Evolutionary conservation across 92 coral and sea anemone genomes (phyloP), one percentile per base, ranked within the genome.

Genomic region (Epizoanthus illoricatus): DNA sequence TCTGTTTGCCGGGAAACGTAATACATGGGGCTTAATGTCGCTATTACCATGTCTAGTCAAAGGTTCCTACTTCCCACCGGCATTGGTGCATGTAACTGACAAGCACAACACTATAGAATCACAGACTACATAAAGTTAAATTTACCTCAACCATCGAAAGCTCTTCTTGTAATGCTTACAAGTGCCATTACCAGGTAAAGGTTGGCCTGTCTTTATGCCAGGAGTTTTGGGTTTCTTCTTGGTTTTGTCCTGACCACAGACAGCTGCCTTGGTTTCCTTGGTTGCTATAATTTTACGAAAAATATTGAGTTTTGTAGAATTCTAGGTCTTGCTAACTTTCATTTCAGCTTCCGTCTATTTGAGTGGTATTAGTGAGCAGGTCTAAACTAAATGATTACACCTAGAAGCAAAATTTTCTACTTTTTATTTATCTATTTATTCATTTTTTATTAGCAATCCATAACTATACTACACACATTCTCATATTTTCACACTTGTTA

Each of bases 81-180:
- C 41, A 7, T 24, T 19, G 75, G 41, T 21, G 7, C 36, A 21
- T 15, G 23, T 17, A 41, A 28, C n/a, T n/a, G n/a, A n/a, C 45
- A 47, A 24, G 13, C 41, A 33, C 41, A 0, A 12, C 63, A 7
- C 8, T 57, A 20, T 43, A 28, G n/a, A 15, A 5, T 71, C 66
- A 17, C 13, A 6, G 3, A 54, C 5, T 18, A 3, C 12, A 7
- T 23, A 19, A 28, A 15, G 6, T 54, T 43, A 6, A 62, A 62
- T 55, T 65, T 36, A 92, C 97, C 97, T 91, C 65, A 92, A 91
- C 98, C 98, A 95, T 41, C 98, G 88, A 59, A 63, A 93, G 65
- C 98, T 95, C 86, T 92, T 95, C 85, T 95, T 95, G 90, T 91
- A 95, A 65, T 95, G 98, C 79, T 92, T 95, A 73, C 98, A 95